Evolutionary conservation across 2,113 vertebrate genomes (phyloP), one percentile per base, ranked within the genome.

Genomic region (Sorex fumeus): DNA sequence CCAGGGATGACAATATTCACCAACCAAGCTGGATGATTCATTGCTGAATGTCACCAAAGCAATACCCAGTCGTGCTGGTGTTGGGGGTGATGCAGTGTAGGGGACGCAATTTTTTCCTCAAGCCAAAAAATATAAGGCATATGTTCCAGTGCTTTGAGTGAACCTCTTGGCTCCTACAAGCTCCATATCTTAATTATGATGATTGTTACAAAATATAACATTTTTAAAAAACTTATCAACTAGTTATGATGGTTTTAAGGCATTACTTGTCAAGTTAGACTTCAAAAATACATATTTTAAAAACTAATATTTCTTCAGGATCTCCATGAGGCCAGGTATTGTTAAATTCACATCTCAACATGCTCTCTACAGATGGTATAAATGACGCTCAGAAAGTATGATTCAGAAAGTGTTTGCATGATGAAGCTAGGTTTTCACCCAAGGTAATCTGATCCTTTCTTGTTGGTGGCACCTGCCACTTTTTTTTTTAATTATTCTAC

Each of bases 201-300:
- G 2, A 3, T 28, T 28, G 9, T 79, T 79, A 84, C 21, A 90
- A 60, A 57, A 85, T 66, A 36, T 6, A 85, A 30, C 40, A 34
- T 50, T 53, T 75, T 66, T 21, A 28, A 85, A 64, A 95, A 76
- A 60, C 32, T 79, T 10, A 8, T 27, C 8, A 4, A 79, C 81
- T 5, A 86, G 64, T 19, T 71, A 80, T 84, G 74, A 81, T 36
- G 30, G 80, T n/a, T 45, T 0, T 6, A 64, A 23, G 57, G 21
- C 21, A 80, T 84, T 74, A 75, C 69, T 40, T 76, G 27, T 50
- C n/a, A 84, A 82, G 28, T 60, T 74, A 77, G 9, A 32, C 12
- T 67, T 90, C 18, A 79, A 34, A 45, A 45, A 90, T 72, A 28
- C 67, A 47, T 30, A 53, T 64, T 92, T 86, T 87, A 67, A 47